Percentiles rank a stretch among this genome's conserved stretches.
Conservation (phyloP, 2,797 vertebrate species). For the Notolepis coatsorum region DNA sequence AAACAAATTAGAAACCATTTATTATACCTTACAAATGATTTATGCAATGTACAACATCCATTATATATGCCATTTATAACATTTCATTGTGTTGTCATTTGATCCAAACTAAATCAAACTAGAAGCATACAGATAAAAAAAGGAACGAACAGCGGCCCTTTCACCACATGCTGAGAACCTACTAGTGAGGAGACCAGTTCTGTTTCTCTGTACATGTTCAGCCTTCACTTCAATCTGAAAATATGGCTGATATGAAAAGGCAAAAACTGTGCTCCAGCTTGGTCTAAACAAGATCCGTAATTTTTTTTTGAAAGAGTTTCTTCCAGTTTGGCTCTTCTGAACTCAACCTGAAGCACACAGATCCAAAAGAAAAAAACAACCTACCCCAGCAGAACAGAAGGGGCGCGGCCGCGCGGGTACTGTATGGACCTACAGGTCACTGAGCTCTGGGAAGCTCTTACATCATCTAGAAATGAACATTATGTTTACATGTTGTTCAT, state of each 20-base stretch:
- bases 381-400: not conserved
- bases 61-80: too few species aligned
- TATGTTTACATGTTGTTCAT: slow-evolving; percentile 34
- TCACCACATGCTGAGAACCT: not conserved
- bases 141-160: slow-evolving; percentile 4
- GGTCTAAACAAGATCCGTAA: too few species aligned
- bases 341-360: not conserved
- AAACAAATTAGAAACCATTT: slow-evolving; percentile 61
- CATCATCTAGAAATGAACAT: slow-evolving; percentile 15
- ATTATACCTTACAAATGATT: slow-evolving; percentile 49
- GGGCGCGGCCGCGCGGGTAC: not conserved
- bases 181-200: not conserved
- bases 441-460: slow-evolving; percentile 25
- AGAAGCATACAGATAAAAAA: slow-evolving; percentile 47
- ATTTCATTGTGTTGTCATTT: too few species aligned
- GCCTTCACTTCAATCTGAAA: slow-evolving; percentile 17
- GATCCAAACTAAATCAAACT: slow-evolving; percentile 39
- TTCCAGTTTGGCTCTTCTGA: not conserved
- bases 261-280: slow-evolving; percentile 1
- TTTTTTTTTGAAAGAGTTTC: too few species aligned
- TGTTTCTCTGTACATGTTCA: slow-evolving; percentile 22
- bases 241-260: slow-evolving; percentile 4
- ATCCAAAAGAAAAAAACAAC: too few species aligned
- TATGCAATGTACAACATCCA: too few species aligned
- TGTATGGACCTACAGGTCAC: not conserved